A percentile compares a stretch with the other conserved stretches of the same genome.
These are phyloP conservation scores for Melinopterus prodromus DNA, from an alignment of 2,888 invertebrate species.

Conservation along the genomic window DNA sequence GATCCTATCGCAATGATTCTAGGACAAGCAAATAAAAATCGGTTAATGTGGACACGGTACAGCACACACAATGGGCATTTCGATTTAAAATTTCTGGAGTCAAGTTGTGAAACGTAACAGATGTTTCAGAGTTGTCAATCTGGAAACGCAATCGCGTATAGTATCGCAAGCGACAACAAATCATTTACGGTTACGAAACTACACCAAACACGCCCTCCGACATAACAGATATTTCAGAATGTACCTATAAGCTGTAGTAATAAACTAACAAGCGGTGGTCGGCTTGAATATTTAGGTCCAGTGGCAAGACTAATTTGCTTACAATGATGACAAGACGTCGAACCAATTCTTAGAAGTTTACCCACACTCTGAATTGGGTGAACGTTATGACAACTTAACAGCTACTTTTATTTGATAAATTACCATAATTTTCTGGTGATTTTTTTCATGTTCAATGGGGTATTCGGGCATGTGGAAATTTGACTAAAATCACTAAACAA, in stretches of 20 bases:
- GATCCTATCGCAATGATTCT: too few species aligned
- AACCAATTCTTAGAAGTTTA: not conserved
- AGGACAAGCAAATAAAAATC: too few species aligned
- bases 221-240: not conserved
- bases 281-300: not conserved
- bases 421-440: not conserved
- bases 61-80: not conserved
- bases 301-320: not conserved
- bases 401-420: not conserved
- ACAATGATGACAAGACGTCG: not conserved
- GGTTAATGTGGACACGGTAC: too few species aligned
- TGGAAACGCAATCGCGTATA: not conserved
- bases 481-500: not conserved
- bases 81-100: not conserved
- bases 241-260: not conserved
- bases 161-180: not conserved
- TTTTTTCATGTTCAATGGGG: too few species aligned
- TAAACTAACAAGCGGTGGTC: not conserved
- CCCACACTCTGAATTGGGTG: not conserved
- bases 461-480: too few species aligned
- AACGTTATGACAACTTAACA: too few species aligned
- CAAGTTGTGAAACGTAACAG: not conserved
- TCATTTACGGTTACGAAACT: not conserved
- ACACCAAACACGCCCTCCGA: not conserved
- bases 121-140: not conserved